Base-by-base conservation (phyloP, 2,797 vertebrate species). In the Novumbra hubbsi region DNA sequence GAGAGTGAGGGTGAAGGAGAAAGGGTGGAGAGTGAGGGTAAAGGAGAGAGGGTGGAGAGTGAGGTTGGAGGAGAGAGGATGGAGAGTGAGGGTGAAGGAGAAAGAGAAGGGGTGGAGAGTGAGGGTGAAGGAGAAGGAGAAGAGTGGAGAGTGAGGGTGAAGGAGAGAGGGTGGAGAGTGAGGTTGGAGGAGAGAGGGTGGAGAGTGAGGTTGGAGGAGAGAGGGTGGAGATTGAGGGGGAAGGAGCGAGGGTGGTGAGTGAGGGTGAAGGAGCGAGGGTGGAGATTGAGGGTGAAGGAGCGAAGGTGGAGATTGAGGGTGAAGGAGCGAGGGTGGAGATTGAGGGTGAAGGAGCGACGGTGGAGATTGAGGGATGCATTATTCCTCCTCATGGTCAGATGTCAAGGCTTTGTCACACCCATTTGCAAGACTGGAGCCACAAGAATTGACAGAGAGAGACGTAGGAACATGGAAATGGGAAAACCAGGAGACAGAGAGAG, bases 341-440 rank as follows among this genome's bases (percentile, higher is more conserved):
- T 38, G 5, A 38, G 34, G 34, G 34, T 38, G 34, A 38, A 38
- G 34, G 5, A 57, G 66, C 55, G 17, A 30, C 70, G 57, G 27
- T 34, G 64, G 78, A 71, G 48, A 74, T 77, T 71, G 73, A 52
- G 77, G 66, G 76, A 77, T 63, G 27, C 60, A 34, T 30, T 55
- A 65, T 68, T 83, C 71, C 79, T 75, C 73, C 81, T 79, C 62
- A 21, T 80, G 76, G 73, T 80, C 74, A 73, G 79, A 75, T 80
- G 85, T 81, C 80, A 24, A 52, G 75, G 79, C 78, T 85, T 76
- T 70, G 71, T 81, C 82, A 79, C 66, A 30, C 73, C 84, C 76
- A 34, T 74, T 74, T 80, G 84, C 38, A 48, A 68, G 66, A 48
- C 34, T 4, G 24, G n/a, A 68, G 50, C 30, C 16, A 4, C n/a